These are phyloP conservation scores for Microctonus hyperodae DNA, from an alignment of 2,888 invertebrate species.

Conservation along the genomic window DNA sequence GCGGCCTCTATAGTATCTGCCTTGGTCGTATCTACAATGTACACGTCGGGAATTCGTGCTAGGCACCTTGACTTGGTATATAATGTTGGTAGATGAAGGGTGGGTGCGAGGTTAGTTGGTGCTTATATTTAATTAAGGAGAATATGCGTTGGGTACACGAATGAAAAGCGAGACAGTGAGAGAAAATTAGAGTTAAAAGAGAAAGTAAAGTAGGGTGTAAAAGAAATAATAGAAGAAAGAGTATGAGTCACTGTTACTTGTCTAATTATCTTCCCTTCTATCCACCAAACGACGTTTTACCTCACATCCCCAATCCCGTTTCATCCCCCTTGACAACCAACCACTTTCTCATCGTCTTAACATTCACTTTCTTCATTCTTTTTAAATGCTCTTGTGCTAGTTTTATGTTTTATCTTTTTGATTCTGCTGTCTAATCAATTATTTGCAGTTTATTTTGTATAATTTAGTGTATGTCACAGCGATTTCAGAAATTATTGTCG, in stretches of 20 bases:
- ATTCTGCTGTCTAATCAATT: neutral
- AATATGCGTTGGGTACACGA: slow-evolving; percentile 51
- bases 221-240: slow-evolving; percentile 29
- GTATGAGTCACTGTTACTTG: slow-evolving; percentile 53
- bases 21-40: slow-evolving; percentile 22
- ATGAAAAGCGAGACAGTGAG: slow-evolving; percentile 33
- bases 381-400: neutral
- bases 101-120: slow-evolving; percentile 50
- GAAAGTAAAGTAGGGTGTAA: slow-evolving; percentile 23
- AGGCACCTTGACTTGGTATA: slow-evolving; percentile 23
- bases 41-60: slow-evolving; percentile 20
- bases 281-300: slow-evolving; percentile 37
- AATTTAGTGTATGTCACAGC: neutral
- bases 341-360: slow-evolving; percentile 29
- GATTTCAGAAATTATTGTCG: neutral
- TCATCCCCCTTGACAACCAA: slow-evolving; percentile 42
- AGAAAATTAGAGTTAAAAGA: slow-evolving; percentile 34
- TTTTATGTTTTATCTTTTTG: neutral
- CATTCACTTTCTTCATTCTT: slow-evolving; percentile 21
- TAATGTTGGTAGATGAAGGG: slow-evolving; percentile 35
- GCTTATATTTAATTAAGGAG: slow-evolving; percentile 60
- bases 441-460: neutral
- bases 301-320: too few species aligned
- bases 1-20: slow-evolving; percentile 7
- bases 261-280: slow-evolving; percentile 56